These are phyloP conservation scores for Lichenostomus cassidix DNA, from an alignment of 2,113 vertebrate genomes.

Conservation along the genomic window DNA sequence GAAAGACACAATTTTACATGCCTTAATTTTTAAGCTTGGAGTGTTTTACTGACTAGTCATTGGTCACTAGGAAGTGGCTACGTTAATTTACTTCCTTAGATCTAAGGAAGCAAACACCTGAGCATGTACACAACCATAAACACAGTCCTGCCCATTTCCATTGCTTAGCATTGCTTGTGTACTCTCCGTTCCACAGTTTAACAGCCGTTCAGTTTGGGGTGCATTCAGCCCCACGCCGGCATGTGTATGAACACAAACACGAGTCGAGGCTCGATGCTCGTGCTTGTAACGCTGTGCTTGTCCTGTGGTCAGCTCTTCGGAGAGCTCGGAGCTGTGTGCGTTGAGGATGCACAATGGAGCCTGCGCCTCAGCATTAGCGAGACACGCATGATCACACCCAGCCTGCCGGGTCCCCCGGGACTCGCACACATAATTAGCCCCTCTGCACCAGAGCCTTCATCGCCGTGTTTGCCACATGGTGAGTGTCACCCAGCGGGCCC, in stretches of 20 bases:
- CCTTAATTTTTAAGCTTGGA: neutral
- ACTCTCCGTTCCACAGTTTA: neutral
- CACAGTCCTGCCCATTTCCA: neutral
- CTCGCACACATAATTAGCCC: constrained; percentile 8
- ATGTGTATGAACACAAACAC: accelerated
- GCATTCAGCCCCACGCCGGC: neutral
- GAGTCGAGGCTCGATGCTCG: neutral
- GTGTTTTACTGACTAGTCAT: neutral
- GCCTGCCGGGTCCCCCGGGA: neutral
- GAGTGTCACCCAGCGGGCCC: constrained; percentile 30
- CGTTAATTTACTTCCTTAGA: neutral
- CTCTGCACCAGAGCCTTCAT: neutral
- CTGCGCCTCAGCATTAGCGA: neutral
- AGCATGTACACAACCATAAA: neutral
- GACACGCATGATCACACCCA: neutral
- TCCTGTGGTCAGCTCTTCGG: neutral
- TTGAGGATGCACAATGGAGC: neutral
- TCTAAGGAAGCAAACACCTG: neutral
- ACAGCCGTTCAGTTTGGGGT: neutral
- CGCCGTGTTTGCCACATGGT: constrained; percentile 36
- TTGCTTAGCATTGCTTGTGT: neutral
- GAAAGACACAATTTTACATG: neutral
- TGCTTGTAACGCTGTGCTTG: neutral
- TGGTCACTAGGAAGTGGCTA: neutral
- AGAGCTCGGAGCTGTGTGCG: neutral